Evolutionary conservation across 1,140 invertebrate species (phyloP).

Genomic region (Pachypsylla venusta): DNA sequence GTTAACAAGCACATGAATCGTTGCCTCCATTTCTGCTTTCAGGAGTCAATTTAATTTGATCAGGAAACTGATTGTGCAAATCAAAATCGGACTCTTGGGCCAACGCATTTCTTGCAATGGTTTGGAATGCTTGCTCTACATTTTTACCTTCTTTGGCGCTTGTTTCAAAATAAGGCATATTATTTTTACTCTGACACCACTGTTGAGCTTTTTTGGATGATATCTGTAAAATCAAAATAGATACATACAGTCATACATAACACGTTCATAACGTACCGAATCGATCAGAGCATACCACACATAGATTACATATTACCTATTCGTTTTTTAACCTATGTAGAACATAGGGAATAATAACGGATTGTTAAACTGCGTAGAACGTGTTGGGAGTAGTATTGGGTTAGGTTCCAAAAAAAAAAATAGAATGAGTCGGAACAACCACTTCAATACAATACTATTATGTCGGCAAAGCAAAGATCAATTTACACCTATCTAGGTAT

Average conservation of each 20-base stretch:
- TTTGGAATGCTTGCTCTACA: conserved; percentile 95
- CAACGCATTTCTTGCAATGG: conserved; percentile 91
- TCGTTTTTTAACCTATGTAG: no score
- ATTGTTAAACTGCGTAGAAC: no score
- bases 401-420: no score
- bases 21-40: conserved; percentile 44
- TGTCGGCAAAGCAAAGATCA: no score
- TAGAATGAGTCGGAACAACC: no score
- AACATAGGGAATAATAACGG: no score
- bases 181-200: conserved; percentile 97
- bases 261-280: no score
- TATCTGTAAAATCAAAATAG: conserved; percentile 46
- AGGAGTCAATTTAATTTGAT: conserved; percentile 74
- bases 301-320: no score
- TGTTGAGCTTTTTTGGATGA: conserved; percentile 91
- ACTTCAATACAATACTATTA: no score
- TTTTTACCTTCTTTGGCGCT: conserved; percentile 96
- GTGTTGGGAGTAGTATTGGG: no score
- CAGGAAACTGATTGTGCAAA: conserved; percentile 92
- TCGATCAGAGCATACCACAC: no score
- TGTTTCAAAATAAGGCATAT: conserved; percentile 98
- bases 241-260: neutral
- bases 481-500: no score
- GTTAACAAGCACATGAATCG: conserved; percentile 55
- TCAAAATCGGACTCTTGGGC: conserved; percentile 61